A percentile compares a stretch with the other conserved stretches of the same genome.
Conservation (phyloP, 2,113 vertebrate genomes). For the Silurus meridionalis region DNA sequence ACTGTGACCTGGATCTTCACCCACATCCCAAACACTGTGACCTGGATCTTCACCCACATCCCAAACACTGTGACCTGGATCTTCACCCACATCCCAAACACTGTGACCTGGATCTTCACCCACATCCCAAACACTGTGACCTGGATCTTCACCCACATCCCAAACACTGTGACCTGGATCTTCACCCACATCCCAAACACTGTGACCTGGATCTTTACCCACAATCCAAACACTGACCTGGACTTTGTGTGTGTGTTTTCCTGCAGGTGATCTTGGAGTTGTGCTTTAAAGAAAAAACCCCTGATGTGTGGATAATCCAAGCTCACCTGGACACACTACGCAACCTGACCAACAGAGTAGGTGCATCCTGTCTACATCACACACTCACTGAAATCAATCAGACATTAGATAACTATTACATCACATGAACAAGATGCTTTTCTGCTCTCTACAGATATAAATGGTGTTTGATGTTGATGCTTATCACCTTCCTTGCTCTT, state of each 20-base stretch:
- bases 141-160: neutral
- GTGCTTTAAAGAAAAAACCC: slow-evolving; percentile 45
- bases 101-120: too few relatives aligned
- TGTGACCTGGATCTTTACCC: neutral
- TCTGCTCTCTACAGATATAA: neutral
- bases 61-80: too few relatives aligned
- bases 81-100: too few relatives aligned
- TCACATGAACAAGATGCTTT: neutral
- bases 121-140: too few relatives aligned
- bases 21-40: neutral
- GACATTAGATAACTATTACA: neutral
- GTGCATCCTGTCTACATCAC: neutral
- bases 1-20: neutral
- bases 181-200: neutral
- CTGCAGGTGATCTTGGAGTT: slow-evolving; percentile 53
- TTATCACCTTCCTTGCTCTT: too few relatives aligned
- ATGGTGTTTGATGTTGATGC: neutral
- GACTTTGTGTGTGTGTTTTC: neutral
- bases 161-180: neutral
- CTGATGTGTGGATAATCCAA: slow-evolving; percentile 51
- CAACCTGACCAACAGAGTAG: slow-evolving; percentile 49
- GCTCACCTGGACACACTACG: slow-evolving; percentile 52
- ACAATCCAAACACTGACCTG: neutral
- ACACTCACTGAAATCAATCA: too few relatives aligned
- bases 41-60: neutral